phyloP scores from a whole-genome alignment of 2,113 vertebrate species.

The Nanger granti region DNA sequence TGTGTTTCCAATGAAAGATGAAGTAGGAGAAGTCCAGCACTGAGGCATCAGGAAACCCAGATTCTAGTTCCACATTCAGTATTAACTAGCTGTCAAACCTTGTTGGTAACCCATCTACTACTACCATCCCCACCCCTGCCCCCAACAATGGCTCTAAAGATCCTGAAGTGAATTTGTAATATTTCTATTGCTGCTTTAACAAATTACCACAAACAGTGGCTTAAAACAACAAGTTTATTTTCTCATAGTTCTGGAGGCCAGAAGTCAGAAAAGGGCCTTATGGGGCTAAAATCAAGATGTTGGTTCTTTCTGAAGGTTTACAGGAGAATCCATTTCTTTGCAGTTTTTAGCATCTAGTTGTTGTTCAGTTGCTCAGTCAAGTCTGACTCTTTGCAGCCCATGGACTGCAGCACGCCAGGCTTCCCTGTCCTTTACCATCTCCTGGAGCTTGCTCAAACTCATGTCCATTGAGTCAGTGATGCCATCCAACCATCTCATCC shows the following conservation, averaged over 20 bases:
- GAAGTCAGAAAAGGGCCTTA: background rate
- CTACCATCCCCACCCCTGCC: background rate
- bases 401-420: background rate
- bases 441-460: background rate
- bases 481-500: background rate
- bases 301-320: background rate
- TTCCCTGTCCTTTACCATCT: background rate
- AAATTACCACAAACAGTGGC: background rate
- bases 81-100: background rate
- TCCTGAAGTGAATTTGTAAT: background rate
- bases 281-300: background rate
- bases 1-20: background rate
- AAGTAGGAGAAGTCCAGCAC: background rate
- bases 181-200: background rate
- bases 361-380: background rate
- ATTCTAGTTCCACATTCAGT: background rate
- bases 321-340: background rate
- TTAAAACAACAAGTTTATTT: background rate
- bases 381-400: background rate
- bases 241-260: background rate
- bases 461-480: background rate
- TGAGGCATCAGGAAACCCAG: background rate
- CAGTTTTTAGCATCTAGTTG: background rate
- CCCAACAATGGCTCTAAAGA: background rate
- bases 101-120: background rate